Evolutionary conservation across 2,113 vertebrate species (phyloP), one percentile per base, ranked within the genome.

Genomic region (Microcebus lehilahytsara): DNA sequence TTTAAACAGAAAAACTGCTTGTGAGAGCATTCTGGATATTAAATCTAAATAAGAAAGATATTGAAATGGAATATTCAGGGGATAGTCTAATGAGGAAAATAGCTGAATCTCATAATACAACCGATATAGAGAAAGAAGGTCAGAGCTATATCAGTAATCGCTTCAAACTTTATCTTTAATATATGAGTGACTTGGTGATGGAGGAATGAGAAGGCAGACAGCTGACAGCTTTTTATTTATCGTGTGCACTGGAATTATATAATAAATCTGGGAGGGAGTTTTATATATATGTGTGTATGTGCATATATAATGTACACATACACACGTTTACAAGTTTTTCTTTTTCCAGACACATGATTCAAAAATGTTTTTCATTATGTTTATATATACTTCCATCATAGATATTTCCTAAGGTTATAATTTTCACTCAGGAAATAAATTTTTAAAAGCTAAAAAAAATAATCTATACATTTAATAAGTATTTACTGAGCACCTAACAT

Each of bases 1-100:
- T 87, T 92, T 56, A 79, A 93, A 64, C 30, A 60, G 34, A 60
- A 90, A 93, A 88, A 78, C n/a, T 97, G 93, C 84, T 78, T 85
- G 40, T 53, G 74, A 83, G 40, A 90, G 85, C 79, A 97, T 77
- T 89, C 74, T 96, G 88, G 60, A 94, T 95, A 96, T 95, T 95
- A 94, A 86, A 94, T 74, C 84, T 74, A 96, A 97, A 89, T 83
- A 93, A 94, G 79, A 89, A 93, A 86, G 49, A 75, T 49, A 66
- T 42, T 92, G 84, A 89, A 85, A 89, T 79, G 62, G 80, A 95
- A 92, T 89, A 83, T 72, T 94, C 75, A 95, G 20, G 58, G 83
- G 84, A 37, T 30, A 74, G 53, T 83, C 60, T 66, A 91, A 80
- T 69, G 62, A 93, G 56, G 60, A 92, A 93, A 95, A 92, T 30